Evolutionary conservation across 2,113 vertebrate species (phyloP), one percentile per base, ranked within the genome.

Genomic region (Callorhinus ursinus): DNA sequence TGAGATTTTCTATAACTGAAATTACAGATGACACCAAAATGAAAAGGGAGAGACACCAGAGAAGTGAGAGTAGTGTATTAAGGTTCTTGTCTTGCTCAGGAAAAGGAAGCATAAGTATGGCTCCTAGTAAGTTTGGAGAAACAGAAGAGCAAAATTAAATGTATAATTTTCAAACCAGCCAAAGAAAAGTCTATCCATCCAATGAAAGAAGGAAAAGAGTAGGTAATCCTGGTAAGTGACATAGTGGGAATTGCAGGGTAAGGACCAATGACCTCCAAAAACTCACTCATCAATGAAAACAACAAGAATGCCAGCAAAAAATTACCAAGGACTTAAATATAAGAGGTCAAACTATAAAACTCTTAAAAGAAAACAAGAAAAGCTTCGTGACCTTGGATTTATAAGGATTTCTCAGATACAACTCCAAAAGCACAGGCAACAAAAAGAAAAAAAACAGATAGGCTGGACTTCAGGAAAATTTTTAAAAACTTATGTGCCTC

Each of bases 81-180:
- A 69, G 33, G 13, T 46, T 88, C 65, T 39, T 88, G 16, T 81
- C 69, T 85, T 89, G 57, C 28, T 92, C 65, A 88, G 65, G 79
- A 84, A 92, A 93, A 96, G 80, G n/a, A 88, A 69, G 55, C 2
- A 0, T 28, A 96, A 87, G 55, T 46, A 36, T 90, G 76, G 4
- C 14, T 95, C 71, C 61, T 61, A 11, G 82, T 53, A 95, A 95
- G 18, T 84, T 7, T 96, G 63, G 46, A 65, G 55, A 87, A 90
- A 90, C 12, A 87, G 55, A 82, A 92, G 51, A 77, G 33, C 53
- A 93, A 96, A 96, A 96, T 84, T 79, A 95, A 93, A 84, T 77
- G 22, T 21, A n/a, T 16, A n/a, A 22, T 42, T 89, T 85, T 89
- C 26, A 93, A 55, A 82, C 63, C 9, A 55, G 24, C 59, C 83